These are phyloP conservation scores for Leptosomus discolor DNA, from an alignment of 2,113 vertebrate species.

Conservation along the genomic window DNA sequence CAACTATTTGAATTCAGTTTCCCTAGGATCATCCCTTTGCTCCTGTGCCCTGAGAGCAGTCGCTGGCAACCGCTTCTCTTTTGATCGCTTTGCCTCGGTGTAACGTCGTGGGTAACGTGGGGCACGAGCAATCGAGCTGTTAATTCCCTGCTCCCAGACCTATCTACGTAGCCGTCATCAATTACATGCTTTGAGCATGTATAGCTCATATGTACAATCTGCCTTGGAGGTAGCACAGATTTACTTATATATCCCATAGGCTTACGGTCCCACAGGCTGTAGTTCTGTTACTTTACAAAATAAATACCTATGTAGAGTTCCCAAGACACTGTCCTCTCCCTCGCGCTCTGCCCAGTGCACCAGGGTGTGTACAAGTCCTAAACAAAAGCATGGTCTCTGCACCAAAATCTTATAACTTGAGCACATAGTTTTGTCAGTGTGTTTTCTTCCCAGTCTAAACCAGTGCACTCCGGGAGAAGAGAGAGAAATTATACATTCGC, in stretches of 20 bases:
- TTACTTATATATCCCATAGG: neutral
- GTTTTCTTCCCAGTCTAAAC: neutral
- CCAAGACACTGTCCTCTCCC: neutral
- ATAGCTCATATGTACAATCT: neutral
- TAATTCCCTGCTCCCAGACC: neutral
- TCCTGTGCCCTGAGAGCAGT: neutral
- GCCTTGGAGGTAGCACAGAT: neutral
- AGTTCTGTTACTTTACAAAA: neutral
- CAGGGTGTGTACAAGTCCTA: neutral
- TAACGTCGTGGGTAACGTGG: accelerated
- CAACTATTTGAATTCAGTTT: neutral
- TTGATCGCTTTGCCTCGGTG: accelerated
- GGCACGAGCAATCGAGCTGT: neutral
- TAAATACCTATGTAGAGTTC: neutral
- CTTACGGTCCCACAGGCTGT: neutral
- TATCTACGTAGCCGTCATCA: neutral
- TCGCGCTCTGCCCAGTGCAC: neutral
- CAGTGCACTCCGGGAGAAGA: neutral
- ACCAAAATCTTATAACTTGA: neutral
- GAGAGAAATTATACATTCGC: neutral
- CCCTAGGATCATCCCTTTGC: neutral
- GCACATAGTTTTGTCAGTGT: neutral
- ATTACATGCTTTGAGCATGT: neutral
- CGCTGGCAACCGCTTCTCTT: accelerated
- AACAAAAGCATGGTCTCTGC: neutral